Base-by-base conservation (phyloP, 2,113 vertebrate genomes). In the Larimichthys crocea region DNA sequence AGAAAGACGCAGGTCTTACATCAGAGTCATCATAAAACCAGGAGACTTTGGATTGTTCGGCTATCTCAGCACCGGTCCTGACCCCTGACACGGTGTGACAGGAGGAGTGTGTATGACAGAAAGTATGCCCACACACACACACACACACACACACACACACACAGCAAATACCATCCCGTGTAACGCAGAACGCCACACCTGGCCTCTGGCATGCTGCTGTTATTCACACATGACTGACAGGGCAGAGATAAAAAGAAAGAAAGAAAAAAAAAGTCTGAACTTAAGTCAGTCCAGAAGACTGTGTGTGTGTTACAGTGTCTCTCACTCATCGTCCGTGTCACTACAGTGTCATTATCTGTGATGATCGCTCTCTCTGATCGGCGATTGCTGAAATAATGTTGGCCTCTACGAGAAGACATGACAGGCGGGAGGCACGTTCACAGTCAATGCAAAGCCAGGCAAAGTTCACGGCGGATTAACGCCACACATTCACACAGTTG, bases 1-100 rank as follows among this genome's bases (percentile, higher is more conserved):
- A 87, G 66, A 57, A 52, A 10, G 50, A 60, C 74, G 74, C 29
- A n/a, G 70, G 76, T 67, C 68, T 71, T 61, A 11, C 35, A 55
- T 50, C 42, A 24, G 22, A 7, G 14, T 19, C 64, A 15, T n/a
- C 87, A 76, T 87, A 91, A 91, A 91, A 77, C 77, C 74, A 42
- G 70, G 16, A 82, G 88, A 92, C 90, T 90, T 92, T 92, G 88
- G 83, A 86, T 86, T 85, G 79, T 42, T 63, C 1, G 31, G 20
- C 12, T 65, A 81, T 79, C 85, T 55, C 20, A 26, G 46, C 6
- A 14, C 44, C 31, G 35, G 31, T 83, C 26, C 56, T 35, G 50
- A 16, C 68, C 76, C 73, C 77, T 62, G 46, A 46, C 48, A 8
- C 42, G 4, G 4, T 14, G 40, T 50, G 78, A 78, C 79, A 69